Base-by-base conservation (phyloP, 2,888 invertebrate species). In the Icerya purchasi region DNA sequence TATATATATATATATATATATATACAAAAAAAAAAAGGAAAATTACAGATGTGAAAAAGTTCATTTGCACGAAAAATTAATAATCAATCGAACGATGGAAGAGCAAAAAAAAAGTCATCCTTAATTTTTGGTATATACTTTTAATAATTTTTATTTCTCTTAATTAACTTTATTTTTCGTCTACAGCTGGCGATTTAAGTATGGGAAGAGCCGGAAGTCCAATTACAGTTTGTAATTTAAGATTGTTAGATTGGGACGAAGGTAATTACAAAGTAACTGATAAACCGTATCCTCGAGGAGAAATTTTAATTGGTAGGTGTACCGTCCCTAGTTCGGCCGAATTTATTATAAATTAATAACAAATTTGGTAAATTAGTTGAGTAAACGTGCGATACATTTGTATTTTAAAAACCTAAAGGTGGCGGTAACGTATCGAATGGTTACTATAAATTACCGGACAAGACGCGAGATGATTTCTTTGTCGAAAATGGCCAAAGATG, bases 381-480 rank as follows among this genome's bases (percentile, higher is more conserved):
- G n/a, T n/a, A n/a, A n/a, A n/a, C n/a, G n/a, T n/a, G n/a, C n/a
- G n/a, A n/a, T n/a, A n/a, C n/a, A n/a, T n/a, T n/a, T n/a, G n/a
- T n/a, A n/a, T n/a, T n/a, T n/a, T n/a, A n/a, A n/a, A n/a, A n/a
- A n/a, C n/a, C n/a, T 22, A 14, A 80, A 68, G 87, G 90, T 22
- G 97, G 97, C 18, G 87, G 85, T 50, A 89, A 88, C 69, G 87
- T 98, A 57, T 87, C 92, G 19, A 78, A 82, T 63, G 98, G 97
- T 53, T 98, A 98, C 74, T 96, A 88, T 76, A 91, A 90, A 73
- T 80, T 87, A 67, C 81, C 85, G 0, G 83, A 83, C 61, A 91
- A 92, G 74, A 88, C 91, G 2, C 79, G 79, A 62, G 91, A 91
- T 68, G 93, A 94, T 68, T 93, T 93, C 75, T 83, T 86, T 67